Evolutionary conservation across 2,888 invertebrate genomes (phyloP).

Genomic region (Slavum lentiscoides): DNA sequence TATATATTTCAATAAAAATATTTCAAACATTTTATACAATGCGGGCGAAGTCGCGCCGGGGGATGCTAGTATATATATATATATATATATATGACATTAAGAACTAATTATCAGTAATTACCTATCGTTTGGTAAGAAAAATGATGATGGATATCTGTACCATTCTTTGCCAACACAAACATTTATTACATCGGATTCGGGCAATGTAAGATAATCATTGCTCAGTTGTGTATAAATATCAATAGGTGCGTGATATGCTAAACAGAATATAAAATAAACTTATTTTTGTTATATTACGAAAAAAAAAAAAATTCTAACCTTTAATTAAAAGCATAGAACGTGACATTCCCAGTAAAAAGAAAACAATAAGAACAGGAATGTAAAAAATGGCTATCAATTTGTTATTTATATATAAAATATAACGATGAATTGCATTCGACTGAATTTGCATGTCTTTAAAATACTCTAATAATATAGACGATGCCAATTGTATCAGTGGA

Average conservation of each 20-base stretch:
- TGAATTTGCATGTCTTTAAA: constrained; percentile 61
- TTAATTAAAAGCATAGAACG: constrained; percentile 36
- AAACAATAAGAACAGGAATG: constrained; percentile 16
- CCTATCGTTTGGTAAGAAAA: constrained; percentile 81
- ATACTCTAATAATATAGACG: constrained; percentile 75
- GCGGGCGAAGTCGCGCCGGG: too few relatives aligned
- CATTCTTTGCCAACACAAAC: constrained; percentile 98
- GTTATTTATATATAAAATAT: neutral
- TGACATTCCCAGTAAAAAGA: constrained; percentile 27
- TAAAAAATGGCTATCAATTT: neutral
- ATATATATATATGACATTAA: constrained; percentile 1
- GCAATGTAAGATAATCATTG: constrained; percentile 43
- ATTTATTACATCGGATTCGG: constrained; percentile 66
- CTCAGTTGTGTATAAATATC: constrained; percentile 78
- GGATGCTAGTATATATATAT: too few relatives aligned
- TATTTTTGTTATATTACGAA: neutral
- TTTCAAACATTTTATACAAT: too few relatives aligned
- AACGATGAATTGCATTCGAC: constrained; percentile 53
- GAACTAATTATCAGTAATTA: constrained; percentile 56
- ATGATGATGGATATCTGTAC: constrained; percentile 93
- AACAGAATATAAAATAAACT: constrained; percentile 53
- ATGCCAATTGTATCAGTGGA: constrained; percentile 83
- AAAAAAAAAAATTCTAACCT: constrained; percentile 18
- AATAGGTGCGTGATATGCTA: constrained; percentile 89
- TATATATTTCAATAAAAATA: too few relatives aligned